Base-by-base conservation (phyloP, 2,113 vertebrate species). In the Vidua chalybeata region DNA sequence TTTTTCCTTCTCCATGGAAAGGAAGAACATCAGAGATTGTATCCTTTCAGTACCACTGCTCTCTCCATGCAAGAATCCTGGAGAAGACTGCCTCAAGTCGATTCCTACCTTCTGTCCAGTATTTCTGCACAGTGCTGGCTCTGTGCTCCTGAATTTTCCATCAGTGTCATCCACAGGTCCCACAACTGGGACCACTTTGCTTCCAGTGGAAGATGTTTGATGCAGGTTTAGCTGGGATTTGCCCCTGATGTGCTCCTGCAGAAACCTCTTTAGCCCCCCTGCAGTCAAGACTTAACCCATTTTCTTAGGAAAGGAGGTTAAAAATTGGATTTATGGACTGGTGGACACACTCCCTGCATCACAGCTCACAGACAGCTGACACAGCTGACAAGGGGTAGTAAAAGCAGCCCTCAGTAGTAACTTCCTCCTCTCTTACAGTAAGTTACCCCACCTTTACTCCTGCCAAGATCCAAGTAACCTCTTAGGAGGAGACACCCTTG, bases 31-130 rank as follows among this genome's bases (percentile, higher is more conserved):
- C 96, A 11, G 58, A 88, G 16, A 79, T 88, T 82, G 97, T 98
- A 98, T 98, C 97, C 97, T 97, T 98, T 93, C 49, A 37, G 69
- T 68, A 45, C 62, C 39, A 31, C 24, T 35, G 67, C 22, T 43
- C 41, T 26, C 43, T 78, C 58, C 19, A 2, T 9, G 41, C 0
- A 1, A 85, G 49, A 26, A 43, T 61, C 58, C 35, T 46, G 15
- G 11, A 63, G 43, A 45, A 49, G 68, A 19, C 16, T 11, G 24
- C n/a, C 55, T 61, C 67, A 45, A 22, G 22, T 1, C 10, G 67
- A 33, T 55, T 49, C 46, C 5, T 61, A 0, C 46, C 61, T 64
- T 68, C 56, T 58, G 16, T 56, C 30, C 46, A n/a, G 35, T 15
- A 43, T 43, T 67, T 39, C 56, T 48, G 14, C 68, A 13, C 48